A percentile compares a stretch with the other conserved stretches of the same genome.
phyloP scores from a whole-genome alignment of 1,140 invertebrate species.

The Drosophila ficusphila region DNA sequence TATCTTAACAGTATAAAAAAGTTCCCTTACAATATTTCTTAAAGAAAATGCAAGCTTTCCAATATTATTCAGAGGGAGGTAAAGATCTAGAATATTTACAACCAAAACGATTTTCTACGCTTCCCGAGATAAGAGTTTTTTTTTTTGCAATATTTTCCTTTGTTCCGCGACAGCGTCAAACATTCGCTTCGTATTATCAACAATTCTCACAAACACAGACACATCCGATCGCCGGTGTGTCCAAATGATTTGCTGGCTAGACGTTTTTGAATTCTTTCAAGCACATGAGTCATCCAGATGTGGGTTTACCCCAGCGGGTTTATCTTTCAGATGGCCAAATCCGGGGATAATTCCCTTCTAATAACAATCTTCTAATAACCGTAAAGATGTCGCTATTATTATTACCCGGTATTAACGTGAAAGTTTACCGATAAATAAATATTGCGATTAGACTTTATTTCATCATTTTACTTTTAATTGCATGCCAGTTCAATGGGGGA shows the following conservation, averaged over 20 bases:
- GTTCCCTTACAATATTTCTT: too few species aligned
- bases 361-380: too few species aligned
- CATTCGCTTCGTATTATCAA: constrained; percentile 11
- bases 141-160: constrained; percentile 6
- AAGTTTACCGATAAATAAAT: background rate
- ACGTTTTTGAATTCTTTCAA: background rate
- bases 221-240: background rate
- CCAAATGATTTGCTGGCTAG: background rate
- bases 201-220: background rate
- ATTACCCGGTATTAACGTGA: background rate
- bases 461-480: background rate
- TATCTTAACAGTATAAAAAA: too few species aligned
- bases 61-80: background rate
- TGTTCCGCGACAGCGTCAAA: constrained; percentile 9
- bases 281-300: constrained; percentile 8
- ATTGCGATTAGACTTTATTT: background rate
- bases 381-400: background rate
- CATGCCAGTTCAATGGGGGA: background rate
- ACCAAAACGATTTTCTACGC: background rate
- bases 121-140: constrained; percentile 4
- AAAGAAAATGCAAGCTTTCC: background rate
- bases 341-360: background rate
- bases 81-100: background rate
- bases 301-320: constrained; percentile 4
- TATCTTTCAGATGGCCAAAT: background rate